Evolutionary conservation across 2,797 vertebrate species (phyloP), one percentile per base, ranked within the genome.

Genomic region (Rhyacichthys aspro): DNA sequence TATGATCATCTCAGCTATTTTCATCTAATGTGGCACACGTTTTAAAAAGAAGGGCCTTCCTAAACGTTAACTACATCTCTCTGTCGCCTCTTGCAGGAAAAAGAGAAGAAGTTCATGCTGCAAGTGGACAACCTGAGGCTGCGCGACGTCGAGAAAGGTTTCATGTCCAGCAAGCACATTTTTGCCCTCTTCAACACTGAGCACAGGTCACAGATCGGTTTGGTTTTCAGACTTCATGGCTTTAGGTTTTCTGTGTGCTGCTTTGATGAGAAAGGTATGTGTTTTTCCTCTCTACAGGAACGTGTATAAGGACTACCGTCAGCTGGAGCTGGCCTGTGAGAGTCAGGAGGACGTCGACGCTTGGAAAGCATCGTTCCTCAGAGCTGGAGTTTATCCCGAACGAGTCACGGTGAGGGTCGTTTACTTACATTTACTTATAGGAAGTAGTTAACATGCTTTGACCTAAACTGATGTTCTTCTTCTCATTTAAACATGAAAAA

Each of bases 91-190:
- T 91, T 89, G 72, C 94, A 99, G 97, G 97, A 99, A 85, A 99
- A 98, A 32, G 97, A 99, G 85, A 99, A 99, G 92, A 99, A 99
- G 63, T 99, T 98, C 83, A 99, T 99, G 97, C 87, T 99, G 57
- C 95, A 95, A 2, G 94, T 99, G 84, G 97, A 99, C 84, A 99
- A 99, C 84, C 90, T 99, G 87, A 98, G 95, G 77, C 88, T 99
- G 77, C 91, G 96, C 0, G 97, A 99, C 15, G 92, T 99, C 62
- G 97, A 99, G 87, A 98, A 98, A 67, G 94, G 96, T 1, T 98
- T 98, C 86, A 98, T 98, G 96, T 98, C 97, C 70, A 98, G 97
- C 95, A 99, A 99, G 71, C 93, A 97, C 16, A 96, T 99, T 85
- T 99, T 99, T 44, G 96, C 97, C 63, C 94, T 99, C 77, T 99